phyloP scores from a whole-genome alignment of 2,113 vertebrate species.

The Gavialis gangeticus region DNA sequence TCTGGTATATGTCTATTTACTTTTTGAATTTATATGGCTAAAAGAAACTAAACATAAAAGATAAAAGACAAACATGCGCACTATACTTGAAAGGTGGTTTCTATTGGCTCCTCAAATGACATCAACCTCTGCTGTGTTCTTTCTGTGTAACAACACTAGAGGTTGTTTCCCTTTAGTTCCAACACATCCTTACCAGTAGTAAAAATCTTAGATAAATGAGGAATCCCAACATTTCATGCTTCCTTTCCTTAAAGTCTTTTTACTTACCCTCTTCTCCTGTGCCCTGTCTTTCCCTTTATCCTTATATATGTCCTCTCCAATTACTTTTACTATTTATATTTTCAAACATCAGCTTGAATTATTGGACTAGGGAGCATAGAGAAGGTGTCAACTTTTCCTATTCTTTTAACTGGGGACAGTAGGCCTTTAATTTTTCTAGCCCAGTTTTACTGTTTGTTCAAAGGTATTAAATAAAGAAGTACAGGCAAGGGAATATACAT shows the following conservation, averaged over 20 bases:
- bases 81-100: constrained; percentile 63
- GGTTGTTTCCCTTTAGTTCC: constrained; percentile 53
- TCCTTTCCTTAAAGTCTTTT: too few species aligned
- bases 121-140: constrained; percentile 41
- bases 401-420: constrained; percentile 65
- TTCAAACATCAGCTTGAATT: constrained; percentile 69
- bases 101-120: constrained; percentile 54
- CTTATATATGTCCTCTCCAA: too few species aligned
- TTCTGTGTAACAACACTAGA: constrained; percentile 60
- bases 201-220: constrained; percentile 67
- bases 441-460: neutral
- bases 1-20: neutral
- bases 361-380: constrained; percentile 58
- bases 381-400: constrained; percentile 58
- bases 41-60: constrained; percentile 7
- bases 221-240: constrained; percentile 29
- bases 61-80: constrained; percentile 29
- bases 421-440: neutral
- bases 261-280: too few species aligned
- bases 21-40: neutral
- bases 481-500: accelerated
- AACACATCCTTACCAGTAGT: constrained; percentile 71
- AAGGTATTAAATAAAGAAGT: neutral
- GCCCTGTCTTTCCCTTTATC: too few species aligned
- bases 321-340: constrained; percentile 55